Evolutionary conservation across 1,140 invertebrate genomes (phyloP).

Genomic region (Formica exsecta): DNA sequence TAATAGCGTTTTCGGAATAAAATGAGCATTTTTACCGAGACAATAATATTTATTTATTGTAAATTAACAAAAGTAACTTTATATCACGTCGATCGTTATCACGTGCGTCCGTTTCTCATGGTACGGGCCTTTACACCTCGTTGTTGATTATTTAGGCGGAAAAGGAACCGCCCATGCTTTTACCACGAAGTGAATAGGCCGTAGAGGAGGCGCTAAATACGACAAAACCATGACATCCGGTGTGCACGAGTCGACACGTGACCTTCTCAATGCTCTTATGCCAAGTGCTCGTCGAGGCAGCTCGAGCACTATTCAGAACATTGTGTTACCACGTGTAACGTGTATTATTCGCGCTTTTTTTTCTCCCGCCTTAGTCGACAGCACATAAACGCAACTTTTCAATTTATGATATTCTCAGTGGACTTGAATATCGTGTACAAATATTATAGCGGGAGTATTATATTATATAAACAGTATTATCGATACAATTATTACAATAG

Average conservation of each 20-base stretch:
- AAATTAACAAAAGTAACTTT: neutral
- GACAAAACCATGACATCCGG: constrained; percentile 84
- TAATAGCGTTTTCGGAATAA: neutral
- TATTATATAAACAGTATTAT: neutral
- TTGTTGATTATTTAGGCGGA: constrained; percentile 71
- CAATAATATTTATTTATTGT: neutral
- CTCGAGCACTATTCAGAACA: constrained; percentile 39
- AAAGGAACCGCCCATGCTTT: constrained; percentile 81
- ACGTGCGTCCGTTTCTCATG: constrained; percentile 66
- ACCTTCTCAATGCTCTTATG: constrained; percentile 75
- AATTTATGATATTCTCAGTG: neutral
- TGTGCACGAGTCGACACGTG: constrained; percentile 82
- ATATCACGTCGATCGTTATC: neutral
- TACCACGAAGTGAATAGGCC: constrained; percentile 74
- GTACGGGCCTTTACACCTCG: constrained; percentile 49
- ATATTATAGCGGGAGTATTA: neutral
- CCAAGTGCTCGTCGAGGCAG: constrained; percentile 58
- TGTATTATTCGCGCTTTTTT: constrained; percentile 28
- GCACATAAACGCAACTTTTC: neutral
- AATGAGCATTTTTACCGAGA: neutral
- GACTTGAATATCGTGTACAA: neutral
- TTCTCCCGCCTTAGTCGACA: neutral
- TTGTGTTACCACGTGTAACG: constrained; percentile 45
- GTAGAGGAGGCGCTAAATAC: constrained; percentile 79
- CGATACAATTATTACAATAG: neutral